Evolutionary conservation across 1,140 invertebrate genomes (phyloP).

Genomic region (Macrobrachium rosenbergii): DNA sequence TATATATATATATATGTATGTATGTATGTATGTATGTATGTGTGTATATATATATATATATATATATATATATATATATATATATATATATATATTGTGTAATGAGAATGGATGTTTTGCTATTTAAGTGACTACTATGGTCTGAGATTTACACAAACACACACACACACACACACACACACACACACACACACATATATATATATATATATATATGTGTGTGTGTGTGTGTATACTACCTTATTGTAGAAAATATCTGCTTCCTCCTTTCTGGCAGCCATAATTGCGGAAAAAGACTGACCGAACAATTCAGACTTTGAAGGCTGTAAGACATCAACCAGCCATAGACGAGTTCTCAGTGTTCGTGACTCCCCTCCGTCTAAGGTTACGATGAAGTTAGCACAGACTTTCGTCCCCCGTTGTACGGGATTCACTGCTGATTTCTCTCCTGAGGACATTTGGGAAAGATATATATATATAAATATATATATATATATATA

Average conservation of each 20-base stretch:
- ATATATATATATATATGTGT: too few species aligned
- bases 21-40: too few species aligned
- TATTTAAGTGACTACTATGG: too few species aligned
- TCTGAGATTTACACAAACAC: too few species aligned
- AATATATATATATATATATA: neutral
- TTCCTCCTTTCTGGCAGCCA: conserved; percentile 68
- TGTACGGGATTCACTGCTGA: conserved; percentile 68
- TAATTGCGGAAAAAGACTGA: conserved; percentile 68
- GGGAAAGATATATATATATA: neutral
- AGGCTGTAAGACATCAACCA: neutral
- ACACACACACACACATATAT: too few species aligned
- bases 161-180: too few species aligned
- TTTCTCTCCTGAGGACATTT: conserved; percentile 66
- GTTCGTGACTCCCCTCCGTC: conserved; percentile 67
- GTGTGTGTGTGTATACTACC: conserved; percentile 56
- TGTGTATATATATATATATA: too few species aligned
- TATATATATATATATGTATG: too few species aligned
- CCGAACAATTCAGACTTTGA: conserved; percentile 38
- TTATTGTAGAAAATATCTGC: conserved; percentile 70
- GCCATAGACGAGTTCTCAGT: conserved; percentile 66
- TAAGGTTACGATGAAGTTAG: conserved; percentile 69
- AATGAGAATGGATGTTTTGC: too few species aligned
- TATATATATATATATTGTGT: too few species aligned
- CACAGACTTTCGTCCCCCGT: conserved; percentile 71
- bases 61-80: too few species aligned